Conservation (phyloP, 2,113 vertebrate genomes). For the Trogon melanurus region DNA sequence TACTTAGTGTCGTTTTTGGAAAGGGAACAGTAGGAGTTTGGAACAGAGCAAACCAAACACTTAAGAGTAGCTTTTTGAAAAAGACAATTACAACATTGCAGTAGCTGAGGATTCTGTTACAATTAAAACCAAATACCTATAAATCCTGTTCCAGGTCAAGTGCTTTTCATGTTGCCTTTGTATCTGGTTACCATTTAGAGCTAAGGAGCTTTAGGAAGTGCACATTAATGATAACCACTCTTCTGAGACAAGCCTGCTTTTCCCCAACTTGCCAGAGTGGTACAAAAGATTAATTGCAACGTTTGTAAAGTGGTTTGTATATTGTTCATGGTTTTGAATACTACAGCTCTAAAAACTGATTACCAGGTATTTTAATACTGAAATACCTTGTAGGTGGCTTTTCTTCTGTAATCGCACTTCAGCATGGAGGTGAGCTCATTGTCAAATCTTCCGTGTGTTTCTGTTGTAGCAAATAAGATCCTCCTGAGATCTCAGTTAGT, state of each 20-base stretch:
- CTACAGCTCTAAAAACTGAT: constrained; percentile 67
- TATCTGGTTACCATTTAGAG: constrained; percentile 18
- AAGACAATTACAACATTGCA: constrained; percentile 60
- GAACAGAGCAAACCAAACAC: background rate
- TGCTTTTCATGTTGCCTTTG: background rate
- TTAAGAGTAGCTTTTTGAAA: background rate
- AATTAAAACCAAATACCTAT: constrained; percentile 75
- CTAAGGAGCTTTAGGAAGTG: constrained; percentile 77
- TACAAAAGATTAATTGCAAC: constrained; percentile 71
- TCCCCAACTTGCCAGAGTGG: constrained; percentile 75
- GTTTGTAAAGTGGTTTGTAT: constrained; percentile 71
- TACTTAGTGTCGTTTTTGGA: background rate
- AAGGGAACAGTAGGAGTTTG: background rate
- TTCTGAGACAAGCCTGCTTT: constrained; percentile 76
- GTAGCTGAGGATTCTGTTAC: constrained; percentile 55
- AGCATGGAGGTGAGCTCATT: constrained; percentile 39
- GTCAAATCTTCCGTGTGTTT: constrained; percentile 46
- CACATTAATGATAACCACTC: constrained; percentile 72
- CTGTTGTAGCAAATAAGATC: constrained; percentile 43
- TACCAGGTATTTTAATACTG: constrained; percentile 61
- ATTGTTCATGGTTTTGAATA: constrained; percentile 68
- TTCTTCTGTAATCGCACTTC: constrained; percentile 49
- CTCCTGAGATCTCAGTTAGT: constrained; percentile 4
- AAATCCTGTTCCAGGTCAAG: constrained; percentile 80
- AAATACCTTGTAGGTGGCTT: constrained; percentile 49